These are phyloP conservation scores for Lycaena phlaeas DNA, from an alignment of 2,888 invertebrate species.

Conservation along the genomic window DNA sequence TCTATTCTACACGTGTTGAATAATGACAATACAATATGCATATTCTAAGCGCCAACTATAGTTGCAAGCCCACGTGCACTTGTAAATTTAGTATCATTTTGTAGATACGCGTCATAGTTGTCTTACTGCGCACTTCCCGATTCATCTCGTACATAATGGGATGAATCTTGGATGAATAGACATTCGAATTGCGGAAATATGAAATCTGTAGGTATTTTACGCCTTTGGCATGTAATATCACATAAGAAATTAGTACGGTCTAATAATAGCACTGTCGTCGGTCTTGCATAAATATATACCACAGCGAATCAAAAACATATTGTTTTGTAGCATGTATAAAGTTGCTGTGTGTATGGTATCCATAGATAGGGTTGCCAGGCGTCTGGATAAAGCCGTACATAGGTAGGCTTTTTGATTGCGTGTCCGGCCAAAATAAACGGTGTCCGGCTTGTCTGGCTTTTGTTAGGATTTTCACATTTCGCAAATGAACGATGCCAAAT, in stretches of 20 bases:
- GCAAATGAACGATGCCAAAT: no score
- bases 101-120: slow-evolving; percentile 33
- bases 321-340: no score
- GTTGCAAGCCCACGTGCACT: slow-evolving; percentile 50
- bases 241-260: slow-evolving; percentile 19
- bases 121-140: slow-evolving; percentile 60
- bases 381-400: no score
- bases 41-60: slow-evolving; percentile 28
- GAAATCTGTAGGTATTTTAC: slow-evolving; percentile 37
- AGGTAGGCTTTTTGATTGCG: no score
- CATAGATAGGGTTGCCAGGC: no score
- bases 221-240: slow-evolving; percentile 46
- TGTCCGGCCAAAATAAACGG: no score
- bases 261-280: not conserved
- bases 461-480: no score
- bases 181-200: slow-evolving; percentile 16
- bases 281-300: not conserved
- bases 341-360: no score
- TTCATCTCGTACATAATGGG: slow-evolving; percentile 31
- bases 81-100: slow-evolving; percentile 29
- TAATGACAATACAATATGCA: slow-evolving; percentile 10
- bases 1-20: not conserved
- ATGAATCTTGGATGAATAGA: not conserved
- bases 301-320: slow-evolving; percentile 16
- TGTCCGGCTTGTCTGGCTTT: no score